These are phyloP conservation scores for Malacoctenus gilli DNA, from an alignment of 2,797 vertebrate genomes.

Conservation along the genomic window DNA sequence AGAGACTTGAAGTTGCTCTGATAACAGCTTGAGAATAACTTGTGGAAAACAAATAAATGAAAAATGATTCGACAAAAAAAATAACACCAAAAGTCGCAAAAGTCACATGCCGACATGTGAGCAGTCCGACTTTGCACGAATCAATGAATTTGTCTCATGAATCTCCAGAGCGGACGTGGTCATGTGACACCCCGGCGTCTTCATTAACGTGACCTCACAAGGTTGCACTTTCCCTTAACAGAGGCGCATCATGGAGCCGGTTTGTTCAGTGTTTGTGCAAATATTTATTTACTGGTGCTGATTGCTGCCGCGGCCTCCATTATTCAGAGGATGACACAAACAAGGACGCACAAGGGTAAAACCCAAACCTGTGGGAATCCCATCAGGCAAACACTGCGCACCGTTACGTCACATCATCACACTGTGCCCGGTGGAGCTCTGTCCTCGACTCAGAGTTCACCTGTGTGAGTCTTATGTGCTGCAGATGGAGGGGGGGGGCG, in stretches of 20 bases:
- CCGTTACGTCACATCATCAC: slow-evolving; percentile 4
- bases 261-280: background rate
- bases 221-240: too few species aligned
- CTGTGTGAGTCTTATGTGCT: background rate
- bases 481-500: background rate
- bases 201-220: background rate
- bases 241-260: background rate
- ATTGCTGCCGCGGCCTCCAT: slow-evolving; percentile 27
- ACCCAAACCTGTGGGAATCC: slow-evolving; percentile 26
- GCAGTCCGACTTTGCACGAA: background rate
- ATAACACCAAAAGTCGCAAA: too few species aligned
- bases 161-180: too few species aligned
- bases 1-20: too few species aligned
- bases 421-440: slow-evolving; percentile 9
- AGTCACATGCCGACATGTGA: too few species aligned
- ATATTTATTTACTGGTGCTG: slow-evolving; percentile 17
- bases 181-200: background rate
- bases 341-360: background rate
- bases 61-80: too few species aligned
- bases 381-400: slow-evolving; percentile 16
- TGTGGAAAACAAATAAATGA: too few species aligned
- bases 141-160: too few species aligned
- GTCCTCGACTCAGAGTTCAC: slow-evolving; percentile 2
- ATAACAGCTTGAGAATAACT: too few species aligned
- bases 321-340: slow-evolving; percentile 23